phyloP scores from a whole-genome alignment of 2,888 invertebrate species.

The Hirtodrosophila duncani region DNA sequence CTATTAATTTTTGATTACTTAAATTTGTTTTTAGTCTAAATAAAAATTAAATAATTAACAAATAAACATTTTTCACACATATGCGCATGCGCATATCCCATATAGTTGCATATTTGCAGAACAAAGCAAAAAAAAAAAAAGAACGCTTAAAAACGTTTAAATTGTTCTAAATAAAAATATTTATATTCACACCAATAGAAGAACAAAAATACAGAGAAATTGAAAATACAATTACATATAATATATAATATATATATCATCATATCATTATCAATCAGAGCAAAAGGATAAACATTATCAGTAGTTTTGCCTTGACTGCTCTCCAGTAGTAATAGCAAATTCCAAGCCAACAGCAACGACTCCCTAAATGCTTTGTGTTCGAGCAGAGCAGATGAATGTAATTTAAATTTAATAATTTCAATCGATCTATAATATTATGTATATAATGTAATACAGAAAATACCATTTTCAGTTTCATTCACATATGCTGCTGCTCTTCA shows the following conservation, averaged over 20 bases:
- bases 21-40: constrained; percentile 14
- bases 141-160: constrained; percentile 24
- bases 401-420: no score
- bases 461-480: no score
- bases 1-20: constrained; percentile 4
- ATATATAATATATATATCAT: neutral
- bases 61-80: constrained; percentile 55
- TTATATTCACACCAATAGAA: constrained; percentile 13
- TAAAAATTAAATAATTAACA: constrained; percentile 44
- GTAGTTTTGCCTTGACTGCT: no score
- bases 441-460: no score
- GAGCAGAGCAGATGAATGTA: no score
- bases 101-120: constrained; percentile 33
- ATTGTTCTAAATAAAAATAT: constrained; percentile 36
- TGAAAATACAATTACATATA: neutral
- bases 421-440: no score
- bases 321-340: no score
- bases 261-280: constrained; percentile 3
- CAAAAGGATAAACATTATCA: no score
- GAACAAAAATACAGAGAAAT: constrained; percentile 2
- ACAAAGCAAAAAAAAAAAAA: constrained; percentile 12
- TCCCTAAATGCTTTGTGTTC: no score
- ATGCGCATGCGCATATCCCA: no score
- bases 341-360: no score
- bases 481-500: no score